Evolutionary conservation across 2,113 vertebrate genomes (phyloP).

Genomic region (Cebidichthys violaceus): DNA sequence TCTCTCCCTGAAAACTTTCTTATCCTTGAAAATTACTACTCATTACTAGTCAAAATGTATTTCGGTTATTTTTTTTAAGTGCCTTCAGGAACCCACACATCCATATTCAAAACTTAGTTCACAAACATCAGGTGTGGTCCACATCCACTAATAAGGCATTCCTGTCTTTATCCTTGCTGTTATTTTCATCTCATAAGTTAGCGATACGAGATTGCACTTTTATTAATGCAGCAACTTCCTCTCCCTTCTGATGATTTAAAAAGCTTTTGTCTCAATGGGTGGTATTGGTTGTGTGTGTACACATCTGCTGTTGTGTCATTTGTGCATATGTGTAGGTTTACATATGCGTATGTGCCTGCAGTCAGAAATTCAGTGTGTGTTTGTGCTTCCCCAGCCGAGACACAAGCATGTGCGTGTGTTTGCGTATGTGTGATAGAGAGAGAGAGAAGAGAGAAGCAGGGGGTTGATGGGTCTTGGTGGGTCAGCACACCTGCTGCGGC

Average conservation of each 20-base stretch:
- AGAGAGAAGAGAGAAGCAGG: slow-evolving; percentile 52
- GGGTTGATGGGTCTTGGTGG: slow-evolving; percentile 82
- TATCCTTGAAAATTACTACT: background rate
- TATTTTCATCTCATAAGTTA: slow-evolving; percentile 20
- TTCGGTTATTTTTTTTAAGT: background rate
- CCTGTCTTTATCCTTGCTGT: slow-evolving; percentile 24
- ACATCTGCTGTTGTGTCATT: slow-evolving; percentile 25
- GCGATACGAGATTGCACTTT: slow-evolving; percentile 43
- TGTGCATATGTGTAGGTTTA: slow-evolving; percentile 34
- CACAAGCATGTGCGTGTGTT: slow-evolving; percentile 16
- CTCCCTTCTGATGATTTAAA: slow-evolving; percentile 47
- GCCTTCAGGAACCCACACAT: background rate
- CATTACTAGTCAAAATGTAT: background rate
- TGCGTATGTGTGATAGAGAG: slow-evolving; percentile 8
- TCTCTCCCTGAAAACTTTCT: background rate
- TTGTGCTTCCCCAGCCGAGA: slow-evolving; percentile 39
- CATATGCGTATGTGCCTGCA: slow-evolving; percentile 1
- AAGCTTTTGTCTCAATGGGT: slow-evolving; percentile 43
- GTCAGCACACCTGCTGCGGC: slow-evolving; percentile 86
- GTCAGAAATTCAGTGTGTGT: slow-evolving; percentile 45
- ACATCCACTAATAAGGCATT: slow-evolving; percentile 50
- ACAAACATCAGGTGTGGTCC: slow-evolving; percentile 33
- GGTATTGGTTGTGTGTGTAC: background rate
- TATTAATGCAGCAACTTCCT: slow-evolving; percentile 68
- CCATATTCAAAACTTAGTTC: slow-evolving; percentile 22